A percentile compares a stretch with the other conserved stretches of the same genome.
Evolutionary conservation across 2,113 vertebrate species (phyloP).

Genomic region (Antigone vipio): DNA sequence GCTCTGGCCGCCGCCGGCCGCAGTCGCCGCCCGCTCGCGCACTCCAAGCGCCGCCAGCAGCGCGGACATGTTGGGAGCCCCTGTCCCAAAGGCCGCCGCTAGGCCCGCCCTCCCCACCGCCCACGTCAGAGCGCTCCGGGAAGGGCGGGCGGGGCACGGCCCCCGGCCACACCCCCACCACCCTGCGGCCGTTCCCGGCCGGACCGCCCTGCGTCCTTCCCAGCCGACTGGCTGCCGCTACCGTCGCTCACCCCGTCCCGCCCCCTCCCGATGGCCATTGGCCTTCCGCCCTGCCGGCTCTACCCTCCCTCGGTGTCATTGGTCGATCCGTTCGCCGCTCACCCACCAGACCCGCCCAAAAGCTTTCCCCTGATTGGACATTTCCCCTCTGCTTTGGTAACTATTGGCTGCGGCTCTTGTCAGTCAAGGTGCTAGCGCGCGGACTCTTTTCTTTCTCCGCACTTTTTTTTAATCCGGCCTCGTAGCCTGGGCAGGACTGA

Average conservation of each 20-base stretch:
- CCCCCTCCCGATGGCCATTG: background rate
- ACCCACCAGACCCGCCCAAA: background rate
- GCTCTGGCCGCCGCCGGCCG: background rate
- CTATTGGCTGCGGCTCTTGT: background rate
- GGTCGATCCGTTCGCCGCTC: background rate
- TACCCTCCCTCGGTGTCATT: background rate
- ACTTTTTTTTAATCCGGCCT: background rate
- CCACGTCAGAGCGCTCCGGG: slow-evolving; percentile 31
- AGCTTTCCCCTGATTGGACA: background rate
- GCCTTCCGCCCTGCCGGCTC: background rate
- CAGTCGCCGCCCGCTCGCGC: background rate
- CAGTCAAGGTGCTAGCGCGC: background rate
- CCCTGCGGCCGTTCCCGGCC: background rate
- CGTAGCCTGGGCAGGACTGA: background rate
- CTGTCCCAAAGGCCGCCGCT: slow-evolving; percentile 14
- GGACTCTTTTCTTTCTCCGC: background rate
- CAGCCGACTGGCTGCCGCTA: background rate
- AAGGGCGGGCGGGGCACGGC: background rate
- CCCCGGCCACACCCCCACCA: background rate
- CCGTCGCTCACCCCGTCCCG: background rate
- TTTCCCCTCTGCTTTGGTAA: background rate
- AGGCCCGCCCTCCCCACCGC: background rate
- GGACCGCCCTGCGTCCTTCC: background rate
- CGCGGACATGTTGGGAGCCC: slow-evolving; percentile 42
- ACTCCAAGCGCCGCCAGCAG: slow-evolving; percentile 16